These are phyloP conservation scores for Leptinotarsa haldemani DNA, from an alignment of 2,888 invertebrate genomes.

Conservation along the genomic window DNA sequence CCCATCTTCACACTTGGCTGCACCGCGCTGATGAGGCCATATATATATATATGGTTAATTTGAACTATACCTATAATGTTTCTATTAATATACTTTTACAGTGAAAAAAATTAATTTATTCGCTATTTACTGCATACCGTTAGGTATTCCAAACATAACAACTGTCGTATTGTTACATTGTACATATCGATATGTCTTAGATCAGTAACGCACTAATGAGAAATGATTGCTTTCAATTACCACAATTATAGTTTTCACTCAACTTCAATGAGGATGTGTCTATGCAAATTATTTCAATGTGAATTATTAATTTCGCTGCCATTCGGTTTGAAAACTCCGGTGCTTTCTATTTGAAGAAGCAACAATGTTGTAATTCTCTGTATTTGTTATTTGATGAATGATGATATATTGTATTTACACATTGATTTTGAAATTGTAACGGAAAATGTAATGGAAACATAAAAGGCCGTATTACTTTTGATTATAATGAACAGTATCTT, in stretches of 20 bases:
- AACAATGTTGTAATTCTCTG: constrained; percentile 24
- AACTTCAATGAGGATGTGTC: neutral
- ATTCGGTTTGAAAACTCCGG: constrained; percentile 16
- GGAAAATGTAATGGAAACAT: neutral
- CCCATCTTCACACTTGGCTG: no score
- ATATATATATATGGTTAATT: no score
- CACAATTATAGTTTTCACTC: constrained; percentile 8
- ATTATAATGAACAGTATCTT: no score
- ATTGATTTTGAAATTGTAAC: neutral
- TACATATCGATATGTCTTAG: neutral
- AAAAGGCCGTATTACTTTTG: no score
- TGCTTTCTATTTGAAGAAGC: constrained; percentile 26
- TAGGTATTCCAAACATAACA: constrained; percentile 10
- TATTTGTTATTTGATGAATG: neutral
- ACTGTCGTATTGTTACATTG: constrained; percentile 9
- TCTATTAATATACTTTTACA: constrained; percentile 13
- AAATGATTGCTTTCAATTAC: constrained; percentile 1
- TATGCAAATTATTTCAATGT: constrained; percentile 20
- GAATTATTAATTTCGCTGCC: constrained; percentile 15
- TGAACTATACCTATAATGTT: no score
- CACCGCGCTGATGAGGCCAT: no score
- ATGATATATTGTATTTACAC: neutral
- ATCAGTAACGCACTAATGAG: neutral
- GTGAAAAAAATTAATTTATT: no score
- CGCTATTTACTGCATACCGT: neutral